These are phyloP conservation scores for Connochaetes taurinus DNA, from an alignment of 2,113 vertebrate species.

Conservation along the genomic window DNA sequence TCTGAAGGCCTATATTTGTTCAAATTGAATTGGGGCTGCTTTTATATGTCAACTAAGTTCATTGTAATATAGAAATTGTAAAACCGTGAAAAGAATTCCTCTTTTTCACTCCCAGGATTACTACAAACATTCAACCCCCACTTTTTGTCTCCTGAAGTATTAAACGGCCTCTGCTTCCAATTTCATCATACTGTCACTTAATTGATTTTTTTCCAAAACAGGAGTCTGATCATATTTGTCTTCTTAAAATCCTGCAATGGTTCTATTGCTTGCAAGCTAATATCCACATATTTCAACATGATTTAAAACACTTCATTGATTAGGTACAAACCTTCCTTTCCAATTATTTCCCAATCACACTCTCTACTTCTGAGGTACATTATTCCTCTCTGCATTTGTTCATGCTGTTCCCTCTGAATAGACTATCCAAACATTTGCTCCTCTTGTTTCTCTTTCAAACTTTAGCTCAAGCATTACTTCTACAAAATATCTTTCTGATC, in stretches of 20 bases:
- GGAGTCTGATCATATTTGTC: not conserved
- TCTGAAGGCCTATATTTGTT: not conserved
- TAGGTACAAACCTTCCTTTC: not conserved
- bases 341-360: not conserved
- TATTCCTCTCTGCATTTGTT: not conserved
- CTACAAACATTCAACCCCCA: not conserved
- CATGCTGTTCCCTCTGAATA: not conserved
- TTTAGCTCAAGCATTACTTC: not conserved
- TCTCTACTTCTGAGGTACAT: not conserved
- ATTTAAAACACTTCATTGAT: not conserved
- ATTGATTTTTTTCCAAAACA: not conserved
- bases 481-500: not conserved
- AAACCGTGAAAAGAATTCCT: not conserved
- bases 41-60: not conserved
- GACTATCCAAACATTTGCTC: not conserved
- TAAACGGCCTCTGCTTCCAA: not conserved
- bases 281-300: not conserved
- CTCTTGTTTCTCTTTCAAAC: not conserved
- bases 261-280: not conserved
- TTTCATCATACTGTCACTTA: not conserved
- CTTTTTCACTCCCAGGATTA: not conserved
- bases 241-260: not conserved
- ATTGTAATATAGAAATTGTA: not conserved
- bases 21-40: not conserved
- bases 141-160: not conserved